A percentile compares a stretch with the other conserved stretches of the same genome.
Evolutionary conservation across 2,888 invertebrate species (phyloP).

Genomic region (Agriopis aurantiaria): DNA sequence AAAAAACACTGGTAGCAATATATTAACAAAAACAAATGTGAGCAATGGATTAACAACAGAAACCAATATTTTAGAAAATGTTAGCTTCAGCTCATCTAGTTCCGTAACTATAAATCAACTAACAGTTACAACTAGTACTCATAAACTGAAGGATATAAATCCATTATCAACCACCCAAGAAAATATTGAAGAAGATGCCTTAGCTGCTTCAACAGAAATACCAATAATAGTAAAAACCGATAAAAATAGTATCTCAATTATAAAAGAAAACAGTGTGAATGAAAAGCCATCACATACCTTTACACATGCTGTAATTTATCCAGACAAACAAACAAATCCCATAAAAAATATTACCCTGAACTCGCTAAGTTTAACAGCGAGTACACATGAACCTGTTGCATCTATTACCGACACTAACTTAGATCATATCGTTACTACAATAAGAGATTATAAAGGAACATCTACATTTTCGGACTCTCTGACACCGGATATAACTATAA

Average conservation of each 20-base stretch:
- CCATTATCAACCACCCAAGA: neutral
- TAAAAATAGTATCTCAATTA: neutral
- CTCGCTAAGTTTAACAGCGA: neutral
- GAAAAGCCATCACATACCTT: neutral
- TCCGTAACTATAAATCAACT: neutral
- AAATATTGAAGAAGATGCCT: neutral
- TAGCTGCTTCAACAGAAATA: neutral
- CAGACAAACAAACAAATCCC: neutral
- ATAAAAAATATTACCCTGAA: neutral
- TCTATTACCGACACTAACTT: neutral
- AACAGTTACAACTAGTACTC: neutral
- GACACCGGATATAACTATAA: neutral
- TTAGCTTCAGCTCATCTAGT: neutral
- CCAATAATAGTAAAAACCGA: neutral
- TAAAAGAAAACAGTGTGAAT: too few relatives aligned
- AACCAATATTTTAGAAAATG: neutral
- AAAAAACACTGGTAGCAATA: neutral
- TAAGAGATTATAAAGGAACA: neutral
- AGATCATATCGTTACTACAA: neutral
- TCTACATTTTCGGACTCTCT: neutral
- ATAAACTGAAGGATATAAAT: neutral
- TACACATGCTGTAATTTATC: too few relatives aligned
- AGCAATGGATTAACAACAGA: neutral
- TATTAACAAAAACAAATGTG: neutral
- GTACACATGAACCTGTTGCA: neutral